Base-by-base conservation (phyloP, 2,797 vertebrate species). In the Hemibagrus guttatus region DNA sequence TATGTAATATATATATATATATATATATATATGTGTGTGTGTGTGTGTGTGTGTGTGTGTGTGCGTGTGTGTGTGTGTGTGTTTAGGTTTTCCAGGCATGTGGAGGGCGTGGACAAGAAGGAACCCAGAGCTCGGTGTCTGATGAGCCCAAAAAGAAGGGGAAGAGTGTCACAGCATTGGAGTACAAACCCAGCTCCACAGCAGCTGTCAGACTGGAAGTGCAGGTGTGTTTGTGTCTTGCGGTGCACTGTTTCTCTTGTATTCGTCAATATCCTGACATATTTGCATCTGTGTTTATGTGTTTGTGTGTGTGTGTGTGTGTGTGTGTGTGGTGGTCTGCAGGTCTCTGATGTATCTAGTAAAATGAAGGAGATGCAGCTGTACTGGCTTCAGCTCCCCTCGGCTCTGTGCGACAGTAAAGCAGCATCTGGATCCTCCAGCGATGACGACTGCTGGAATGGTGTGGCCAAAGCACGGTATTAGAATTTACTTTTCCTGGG, bases 381-480 rank as follows among this genome's bases (percentile, higher is more conserved):
- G 0, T 97, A 97, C 93, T 99, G 98, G 98, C 89, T 97, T 91
- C 93, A 96, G 83, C 95, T 99, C n/a, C 97, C 98, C 0, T 89
- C 89, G 26, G 79, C 91, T 6, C 93, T 99, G 84, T 99, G 98
- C 94, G 96, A 94, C 4, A 97, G 97, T 91, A 96, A 94, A 93
- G 91, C 97, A 35, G 96, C 97, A 71, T 94, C 87, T 0, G 96
- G 96, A 46, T 86, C 95, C 0, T 93, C 91, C 39, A 95, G 93
- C 0, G 96, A 98, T 0, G 97, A 98, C 23, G 97, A 95, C 88
- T 99, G 98, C 86, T 99, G 98, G 98, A 99, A 99, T 0, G 98
- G 98, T 90, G 95, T 97, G 93, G 95, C 88, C 88, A 97, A 95
- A 88, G 97, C 96, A 89, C 97, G 97, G 98, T 99, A 94, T 23